Base-by-base conservation (phyloP, 2,113 vertebrate genomes). In the Labrus mixtus region DNA sequence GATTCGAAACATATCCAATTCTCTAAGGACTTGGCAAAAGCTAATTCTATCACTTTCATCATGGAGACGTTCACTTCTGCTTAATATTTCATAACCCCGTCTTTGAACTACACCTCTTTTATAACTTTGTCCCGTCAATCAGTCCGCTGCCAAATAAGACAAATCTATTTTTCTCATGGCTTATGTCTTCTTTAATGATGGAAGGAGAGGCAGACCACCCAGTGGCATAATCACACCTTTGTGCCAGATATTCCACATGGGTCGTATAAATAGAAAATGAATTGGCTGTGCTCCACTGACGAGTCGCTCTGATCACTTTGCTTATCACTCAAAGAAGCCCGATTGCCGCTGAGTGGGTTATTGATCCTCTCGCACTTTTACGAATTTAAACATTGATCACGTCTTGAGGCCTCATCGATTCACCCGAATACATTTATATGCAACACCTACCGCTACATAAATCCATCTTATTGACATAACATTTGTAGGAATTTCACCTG, bases 1-100 rank as follows among this genome's bases (percentile, higher is more conserved):
- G 90, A 93, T 90, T 92, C 51, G 63, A 92, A 93, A 90, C 81
- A 83, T 56, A 89, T 82, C 76, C 62, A 89, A 86, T 82, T 91
- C 90, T 90, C 87, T 63, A 56, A 90, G 88, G 92, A 87, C 87
- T 73, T 73, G 45, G 79, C 54, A 71, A 85, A 71, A 82, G 89
- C 87, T 93, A 93, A 95, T 94, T 92, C 89, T 86, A 93, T 92
- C 82, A 81, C 84, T 83, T 87, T 90, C 85, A 91, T 91, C 87
- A 84, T 86, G 67, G 79, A 85, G 83, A 85, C 74, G 55, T 89
- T 79, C 86, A 81, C 79, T 83, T 77, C 76, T 87, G 36, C 58
- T 85, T 82, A 82, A 78, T 84, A 88, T 92, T 91, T 91, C 48
- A 87, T 55, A 82, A 87, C 68, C 68, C 73, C 63, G 41, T 73